phyloP scores from a whole-genome alignment of 1,140 invertebrate species.

The Pteromalus puparum region DNA sequence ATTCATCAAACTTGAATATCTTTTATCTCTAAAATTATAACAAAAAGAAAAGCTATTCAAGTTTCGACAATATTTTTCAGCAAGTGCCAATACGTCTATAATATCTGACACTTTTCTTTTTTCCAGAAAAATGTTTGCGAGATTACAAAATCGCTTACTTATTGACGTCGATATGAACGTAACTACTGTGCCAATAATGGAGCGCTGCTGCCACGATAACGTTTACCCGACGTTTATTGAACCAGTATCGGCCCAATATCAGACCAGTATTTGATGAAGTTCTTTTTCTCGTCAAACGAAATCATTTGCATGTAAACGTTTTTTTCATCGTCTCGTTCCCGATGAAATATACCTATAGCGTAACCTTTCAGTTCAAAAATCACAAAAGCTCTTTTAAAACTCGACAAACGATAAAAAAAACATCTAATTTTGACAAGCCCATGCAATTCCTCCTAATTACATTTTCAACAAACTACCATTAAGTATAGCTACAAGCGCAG shows the following conservation, averaged over 20 bases:
- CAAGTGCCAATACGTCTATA: neutral
- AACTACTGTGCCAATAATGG: conserved; percentile 51
- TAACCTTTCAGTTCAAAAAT: neutral
- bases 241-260: conserved; percentile 43
- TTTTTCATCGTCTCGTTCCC: neutral
- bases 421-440: neutral
- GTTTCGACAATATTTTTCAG: neutral
- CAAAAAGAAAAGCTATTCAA: no score
- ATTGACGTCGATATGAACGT: conserved; percentile 27
- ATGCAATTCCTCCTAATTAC: neutral
- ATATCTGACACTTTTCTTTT: neutral
- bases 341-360: neutral
- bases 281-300: neutral
- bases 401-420: neutral
- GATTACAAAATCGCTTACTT: conserved; percentile 1
- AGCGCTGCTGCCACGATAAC: conserved; percentile 47
- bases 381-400: no score
- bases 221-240: conserved; percentile 47
- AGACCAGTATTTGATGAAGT: conserved; percentile 39
- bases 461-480: neutral
- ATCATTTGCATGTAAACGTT: neutral
- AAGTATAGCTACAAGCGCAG: neutral
- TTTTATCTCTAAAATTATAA: no score
- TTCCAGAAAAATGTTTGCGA: conserved; percentile 47
- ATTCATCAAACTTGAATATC: no score